Evolutionary conservation across 2,888 invertebrate species (phyloP), one percentile per base, ranked within the genome.

Genomic region (Oithona nana): DNA sequence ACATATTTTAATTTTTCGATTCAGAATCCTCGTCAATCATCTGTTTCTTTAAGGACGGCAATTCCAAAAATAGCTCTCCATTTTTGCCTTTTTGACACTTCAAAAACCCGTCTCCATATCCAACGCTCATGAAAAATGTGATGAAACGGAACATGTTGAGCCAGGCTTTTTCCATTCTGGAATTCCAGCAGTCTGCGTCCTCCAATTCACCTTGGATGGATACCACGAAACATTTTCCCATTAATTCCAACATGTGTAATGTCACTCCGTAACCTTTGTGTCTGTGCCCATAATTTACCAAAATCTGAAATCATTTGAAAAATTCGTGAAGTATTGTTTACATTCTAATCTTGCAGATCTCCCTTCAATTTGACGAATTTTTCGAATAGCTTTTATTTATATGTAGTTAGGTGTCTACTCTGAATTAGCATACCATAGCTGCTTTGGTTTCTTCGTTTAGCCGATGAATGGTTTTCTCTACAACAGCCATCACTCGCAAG

Each of bases 181-280:
- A 39, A 39, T 39, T 16, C 39, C 39, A 39, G 39, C 39, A 11
- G 39, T 39, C 39, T 11, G 39, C 39, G 8, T 58, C 31, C 26
- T 58, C 58, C 30, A 58, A 24, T 20, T 31, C n/a, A 11, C 39
- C 39, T 31, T 58, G 31, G 16, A 58, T 31, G 31, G 58, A 20
- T n/a, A 31, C 39, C 2, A 58, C 48, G 28, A 58, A 58, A 48
- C 58, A 24, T 48, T 58, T 20, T 58, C 48, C 58, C 58, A 58
- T 58, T 16, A 30, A 22, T 1, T 58, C 48, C 39, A 58, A 26
- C 58, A 58, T 58, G 2, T 39, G 1, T 22, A 1, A 13, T 2
- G n/a, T 31, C 1, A 58, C 58, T n/a, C 58, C 58, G 4, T 30
- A 30, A 16, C 26, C 2, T 8, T 22, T 13, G 28, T 58, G 58